Conservation (phyloP, 2,113 vertebrate genomes). For the Rhegmatorhina hoffmannsi region DNA sequence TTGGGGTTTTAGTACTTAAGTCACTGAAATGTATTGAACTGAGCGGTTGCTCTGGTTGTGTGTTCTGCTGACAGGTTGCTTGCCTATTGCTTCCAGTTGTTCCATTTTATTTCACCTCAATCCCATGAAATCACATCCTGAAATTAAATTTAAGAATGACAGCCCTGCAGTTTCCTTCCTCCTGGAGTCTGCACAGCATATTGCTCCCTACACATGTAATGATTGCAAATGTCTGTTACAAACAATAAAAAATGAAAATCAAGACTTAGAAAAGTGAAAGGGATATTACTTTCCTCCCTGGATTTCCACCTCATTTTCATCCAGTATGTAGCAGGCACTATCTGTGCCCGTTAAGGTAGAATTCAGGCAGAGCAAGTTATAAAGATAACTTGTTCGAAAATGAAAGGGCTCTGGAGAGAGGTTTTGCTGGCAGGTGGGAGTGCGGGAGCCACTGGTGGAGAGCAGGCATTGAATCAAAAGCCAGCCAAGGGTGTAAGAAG, state of each 20-base stretch:
- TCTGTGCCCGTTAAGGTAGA: not conserved
- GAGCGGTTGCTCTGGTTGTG: not conserved
- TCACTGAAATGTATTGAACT: not conserved
- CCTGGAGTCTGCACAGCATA: not conserved
- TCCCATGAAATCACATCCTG: not conserved
- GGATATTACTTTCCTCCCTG: not conserved
- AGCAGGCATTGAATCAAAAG: not conserved
- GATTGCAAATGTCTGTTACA: not conserved
- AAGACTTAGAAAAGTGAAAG: not conserved
- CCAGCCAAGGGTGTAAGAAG: not conserved
- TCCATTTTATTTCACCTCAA: not conserved
- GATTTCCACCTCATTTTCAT: not conserved
- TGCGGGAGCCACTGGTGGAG: not conserved
- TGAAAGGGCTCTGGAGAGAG: not conserved
- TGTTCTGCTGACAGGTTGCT: not conserved
- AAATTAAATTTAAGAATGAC: not conserved
- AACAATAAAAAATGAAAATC: not conserved
- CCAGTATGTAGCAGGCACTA: not conserved
- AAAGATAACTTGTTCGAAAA: not conserved
- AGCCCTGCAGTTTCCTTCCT: not conserved
- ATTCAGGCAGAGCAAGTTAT: not conserved
- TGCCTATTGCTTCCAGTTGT: not conserved
- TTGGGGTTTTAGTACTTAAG: not conserved
- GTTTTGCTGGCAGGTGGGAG: accelerated
- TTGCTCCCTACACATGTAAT: not conserved